phyloP scores from a whole-genome alignment of 2,888 invertebrate species.

The Iphiclides podalirius region DNA sequence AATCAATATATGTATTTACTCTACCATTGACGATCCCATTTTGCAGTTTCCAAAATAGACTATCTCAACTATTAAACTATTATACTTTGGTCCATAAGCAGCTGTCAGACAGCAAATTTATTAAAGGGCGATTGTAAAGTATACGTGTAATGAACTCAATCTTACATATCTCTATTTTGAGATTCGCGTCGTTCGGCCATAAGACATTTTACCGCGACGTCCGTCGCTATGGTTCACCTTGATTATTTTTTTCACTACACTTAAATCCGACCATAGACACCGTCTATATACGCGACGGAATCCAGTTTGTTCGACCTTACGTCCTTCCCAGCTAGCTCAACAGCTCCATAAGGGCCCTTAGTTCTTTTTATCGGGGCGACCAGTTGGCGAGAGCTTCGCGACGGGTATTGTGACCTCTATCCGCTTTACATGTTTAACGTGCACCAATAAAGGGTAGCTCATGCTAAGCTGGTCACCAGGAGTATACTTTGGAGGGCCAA shows the following conservation, averaged over 20 bases:
- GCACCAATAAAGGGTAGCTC: constrained; percentile 16
- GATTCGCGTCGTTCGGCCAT: not conserved
- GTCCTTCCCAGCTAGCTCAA: constrained; percentile 69
- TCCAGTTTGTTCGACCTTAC: constrained; percentile 66
- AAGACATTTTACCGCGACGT: constrained; percentile 7
- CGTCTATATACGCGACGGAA: constrained; percentile 35
- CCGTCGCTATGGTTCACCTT: constrained; percentile 18
- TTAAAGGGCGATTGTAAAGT: no score
- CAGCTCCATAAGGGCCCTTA: constrained; percentile 62
- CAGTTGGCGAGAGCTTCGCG: constrained; percentile 38
- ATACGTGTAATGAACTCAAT: no score
- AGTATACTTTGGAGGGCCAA: constrained; percentile 27
- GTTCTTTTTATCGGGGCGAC: constrained; percentile 58
- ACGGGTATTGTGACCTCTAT: constrained; percentile 20
- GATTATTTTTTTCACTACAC: constrained; percentile 14
- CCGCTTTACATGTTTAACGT: not conserved
- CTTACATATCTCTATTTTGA: no score
- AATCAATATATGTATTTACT: no score
- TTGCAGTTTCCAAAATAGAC: no score
- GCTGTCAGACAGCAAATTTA: no score
- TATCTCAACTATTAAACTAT: no score
- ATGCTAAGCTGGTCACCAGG: constrained; percentile 16
- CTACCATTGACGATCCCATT: no score
- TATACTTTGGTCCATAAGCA: no score
- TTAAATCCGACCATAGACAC: constrained; percentile 34